These are phyloP conservation scores for Platysternon megacephalum DNA, from an alignment of 2,113 vertebrate genomes.

Conservation along the genomic window DNA sequence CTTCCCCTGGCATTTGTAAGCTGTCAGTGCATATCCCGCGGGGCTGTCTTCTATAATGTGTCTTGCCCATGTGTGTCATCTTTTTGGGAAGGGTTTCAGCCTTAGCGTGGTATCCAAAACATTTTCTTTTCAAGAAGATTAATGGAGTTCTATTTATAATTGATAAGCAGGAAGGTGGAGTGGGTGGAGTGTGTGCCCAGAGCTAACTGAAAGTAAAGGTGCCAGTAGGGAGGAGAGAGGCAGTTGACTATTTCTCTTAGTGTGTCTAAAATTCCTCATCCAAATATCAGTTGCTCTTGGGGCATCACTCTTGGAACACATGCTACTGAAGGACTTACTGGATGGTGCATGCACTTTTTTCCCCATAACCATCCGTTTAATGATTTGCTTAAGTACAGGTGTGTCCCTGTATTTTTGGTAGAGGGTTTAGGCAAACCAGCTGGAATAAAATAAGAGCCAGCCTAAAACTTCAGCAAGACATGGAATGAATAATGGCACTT, in stretches of 20 bases:
- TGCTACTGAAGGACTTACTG: neutral
- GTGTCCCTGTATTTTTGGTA: neutral
- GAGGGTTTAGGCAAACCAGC: neutral
- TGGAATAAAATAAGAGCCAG: neutral
- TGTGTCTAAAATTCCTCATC: neutral
- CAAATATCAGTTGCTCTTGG: accelerated
- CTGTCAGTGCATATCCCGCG: neutral
- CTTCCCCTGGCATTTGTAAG: slow-evolving; percentile 25
- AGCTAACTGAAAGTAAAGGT: neutral
- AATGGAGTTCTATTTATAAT: slow-evolving; percentile 32
- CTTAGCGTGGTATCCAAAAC: slow-evolving; percentile 48
- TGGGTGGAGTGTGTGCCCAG: neutral
- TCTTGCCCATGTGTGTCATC: slow-evolving; percentile 16
- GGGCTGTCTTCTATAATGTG: neutral
- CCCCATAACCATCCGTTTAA: neutral
- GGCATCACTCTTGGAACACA: accelerated
- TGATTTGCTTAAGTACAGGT: neutral
- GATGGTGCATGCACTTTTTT: accelerated
- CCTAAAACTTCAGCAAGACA: neutral
- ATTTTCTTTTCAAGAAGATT: slow-evolving; percentile 71
- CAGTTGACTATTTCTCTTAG: neutral
- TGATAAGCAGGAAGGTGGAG: slow-evolving; percentile 51
- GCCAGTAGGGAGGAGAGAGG: neutral
- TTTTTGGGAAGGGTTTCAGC: slow-evolving; percentile 35
- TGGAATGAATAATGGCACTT: neutral